Evolutionary conservation across 2,113 vertebrate species (phyloP).

Genomic region (Lophius piscatorius): DNA sequence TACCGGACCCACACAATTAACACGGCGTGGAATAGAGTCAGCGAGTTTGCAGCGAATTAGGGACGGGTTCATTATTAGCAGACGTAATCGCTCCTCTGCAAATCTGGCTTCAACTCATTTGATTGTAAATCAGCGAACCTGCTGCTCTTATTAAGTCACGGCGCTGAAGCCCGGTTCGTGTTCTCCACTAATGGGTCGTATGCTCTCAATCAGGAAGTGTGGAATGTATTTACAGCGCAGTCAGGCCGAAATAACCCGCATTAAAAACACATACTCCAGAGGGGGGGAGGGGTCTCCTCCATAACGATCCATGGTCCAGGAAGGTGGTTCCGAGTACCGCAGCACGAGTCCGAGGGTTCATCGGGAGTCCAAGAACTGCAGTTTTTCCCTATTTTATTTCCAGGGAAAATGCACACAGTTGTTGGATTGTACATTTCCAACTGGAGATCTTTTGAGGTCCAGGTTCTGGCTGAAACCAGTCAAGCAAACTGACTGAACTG

Average conservation of each 20-base stretch:
- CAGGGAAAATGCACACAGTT: no score
- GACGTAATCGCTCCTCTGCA: constrained; percentile 45
- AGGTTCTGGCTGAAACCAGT: no score
- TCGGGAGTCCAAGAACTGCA: background rate
- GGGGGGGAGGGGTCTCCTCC: no score
- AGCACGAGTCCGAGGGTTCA: background rate
- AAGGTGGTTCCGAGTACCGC: background rate
- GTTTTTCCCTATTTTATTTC: no score
- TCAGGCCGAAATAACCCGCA: background rate
- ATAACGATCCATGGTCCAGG: background rate
- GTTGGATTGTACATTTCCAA: no score
- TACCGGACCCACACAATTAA: constrained; percentile 67
- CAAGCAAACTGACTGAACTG: no score
- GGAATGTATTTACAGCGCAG: background rate
- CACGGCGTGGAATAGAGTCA: constrained; percentile 54
- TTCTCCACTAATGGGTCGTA: background rate
- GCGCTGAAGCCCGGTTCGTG: constrained; percentile 6
- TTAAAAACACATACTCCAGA: background rate
- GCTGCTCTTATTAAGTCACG: constrained; percentile 43
- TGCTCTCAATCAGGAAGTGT: background rate
- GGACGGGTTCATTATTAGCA: constrained; percentile 54
- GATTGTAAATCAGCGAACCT: constrained; percentile 52
- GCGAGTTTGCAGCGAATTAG: constrained; percentile 55
- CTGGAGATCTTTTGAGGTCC: no score
- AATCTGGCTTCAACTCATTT: constrained; percentile 52